These are phyloP conservation scores for Coenonympha glycerion DNA, from an alignment of 2,888 invertebrate species.

Conservation along the genomic window DNA sequence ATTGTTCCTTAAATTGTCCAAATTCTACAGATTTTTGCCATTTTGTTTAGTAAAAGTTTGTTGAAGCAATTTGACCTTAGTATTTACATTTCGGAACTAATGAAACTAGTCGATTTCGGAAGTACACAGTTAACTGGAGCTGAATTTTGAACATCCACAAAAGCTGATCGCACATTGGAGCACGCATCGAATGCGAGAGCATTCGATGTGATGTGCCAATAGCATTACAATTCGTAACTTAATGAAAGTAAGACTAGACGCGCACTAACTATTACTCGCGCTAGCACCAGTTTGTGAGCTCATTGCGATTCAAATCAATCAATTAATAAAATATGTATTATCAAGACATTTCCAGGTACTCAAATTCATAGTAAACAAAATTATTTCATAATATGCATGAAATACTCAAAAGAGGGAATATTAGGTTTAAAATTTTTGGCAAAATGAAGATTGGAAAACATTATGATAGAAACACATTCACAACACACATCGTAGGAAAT, in stretches of 20 bases:
- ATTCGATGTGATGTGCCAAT: background rate
- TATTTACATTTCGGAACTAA: too few species aligned
- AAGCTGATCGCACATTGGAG: background rate
- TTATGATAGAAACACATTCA: too few species aligned
- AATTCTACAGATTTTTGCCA: too few species aligned
- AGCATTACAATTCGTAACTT: constrained; percentile 4
- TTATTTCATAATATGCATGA: constrained; percentile 3
- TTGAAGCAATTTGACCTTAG: too few species aligned
- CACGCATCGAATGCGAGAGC: background rate
- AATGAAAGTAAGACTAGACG: background rate
- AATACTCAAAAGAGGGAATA: constrained; percentile 9
- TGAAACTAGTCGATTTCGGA: too few species aligned
- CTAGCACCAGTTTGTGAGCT: constrained; percentile 54
- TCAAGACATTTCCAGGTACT: constrained; percentile 20
- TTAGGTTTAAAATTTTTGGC: constrained; percentile 10
- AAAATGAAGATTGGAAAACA: background rate
- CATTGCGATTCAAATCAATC: constrained; percentile 21
- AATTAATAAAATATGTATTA: constrained; percentile 17
- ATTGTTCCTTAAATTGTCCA: too few species aligned
- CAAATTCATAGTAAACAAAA: constrained; percentile 10
- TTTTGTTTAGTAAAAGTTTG: too few species aligned
- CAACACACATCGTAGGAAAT: too few species aligned
- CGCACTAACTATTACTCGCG: constrained; percentile 17
- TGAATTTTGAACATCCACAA: background rate
- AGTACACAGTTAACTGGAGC: constrained; percentile 24